Evolutionary conservation across 2,113 vertebrate species (phyloP).

Genomic region (Megatriorchis doriae): DNA sequence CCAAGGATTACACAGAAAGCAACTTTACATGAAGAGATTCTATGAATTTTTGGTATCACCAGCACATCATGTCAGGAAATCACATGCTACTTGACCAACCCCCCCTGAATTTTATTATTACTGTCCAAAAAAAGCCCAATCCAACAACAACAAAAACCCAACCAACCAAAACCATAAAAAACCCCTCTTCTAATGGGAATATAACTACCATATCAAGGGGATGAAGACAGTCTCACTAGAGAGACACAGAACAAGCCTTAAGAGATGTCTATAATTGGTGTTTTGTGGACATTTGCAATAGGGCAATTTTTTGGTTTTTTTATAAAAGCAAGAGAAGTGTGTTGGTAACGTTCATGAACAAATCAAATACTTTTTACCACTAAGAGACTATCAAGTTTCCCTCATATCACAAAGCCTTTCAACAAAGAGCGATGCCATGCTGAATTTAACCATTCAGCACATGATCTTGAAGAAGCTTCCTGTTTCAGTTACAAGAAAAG

Average conservation of each 20-base stretch:
- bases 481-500: not conserved
- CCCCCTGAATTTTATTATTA: not conserved
- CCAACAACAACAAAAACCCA: not conserved
- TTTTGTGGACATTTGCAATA: not conserved
- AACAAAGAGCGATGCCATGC: not conserved
- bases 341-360: not conserved
- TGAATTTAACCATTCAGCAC: not conserved
- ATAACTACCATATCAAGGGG: not conserved
- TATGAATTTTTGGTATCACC: not conserved
- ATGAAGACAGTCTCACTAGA: not conserved
- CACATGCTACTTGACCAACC: not conserved
- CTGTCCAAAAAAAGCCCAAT: not conserved
- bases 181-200: not conserved
- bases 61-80: not conserved
- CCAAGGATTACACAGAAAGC: not conserved
- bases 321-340: not conserved
- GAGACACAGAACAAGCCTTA: not conserved
- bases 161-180: not conserved
- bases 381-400: not conserved
- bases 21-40: not conserved
- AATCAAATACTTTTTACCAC: not conserved
- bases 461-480: not conserved
- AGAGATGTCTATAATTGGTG: not conserved
- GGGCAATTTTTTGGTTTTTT: not conserved
- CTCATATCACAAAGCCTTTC: not conserved